These are phyloP conservation scores for Clangula hyemalis DNA, from an alignment of 2,797 vertebrate species.

Conservation along the genomic window DNA sequence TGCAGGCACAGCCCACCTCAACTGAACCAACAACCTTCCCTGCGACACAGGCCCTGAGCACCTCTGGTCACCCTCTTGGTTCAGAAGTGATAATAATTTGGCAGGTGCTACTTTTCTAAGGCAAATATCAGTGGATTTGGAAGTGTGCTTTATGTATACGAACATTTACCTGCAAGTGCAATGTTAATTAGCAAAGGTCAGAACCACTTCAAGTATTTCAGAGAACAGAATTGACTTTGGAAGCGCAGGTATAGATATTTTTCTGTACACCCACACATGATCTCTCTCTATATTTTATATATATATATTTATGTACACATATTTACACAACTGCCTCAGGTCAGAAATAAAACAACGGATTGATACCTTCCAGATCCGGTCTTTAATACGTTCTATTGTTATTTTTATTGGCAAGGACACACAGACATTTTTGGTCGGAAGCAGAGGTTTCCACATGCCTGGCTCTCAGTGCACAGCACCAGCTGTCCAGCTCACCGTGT, in stretches of 20 bases:
- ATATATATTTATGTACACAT: neutral
- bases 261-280: neutral
- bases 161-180: neutral
- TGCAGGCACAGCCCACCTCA: neutral
- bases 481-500: too few species aligned
- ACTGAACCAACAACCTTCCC: neutral
- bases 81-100: neutral
- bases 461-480: neutral
- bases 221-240: neutral
- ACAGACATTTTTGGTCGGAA: neutral
- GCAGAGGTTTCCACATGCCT: neutral
- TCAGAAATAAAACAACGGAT: neutral
- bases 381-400: neutral
- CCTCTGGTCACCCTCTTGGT: neutral
- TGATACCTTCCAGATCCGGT: neutral
- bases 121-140: neutral
- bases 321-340: neutral
- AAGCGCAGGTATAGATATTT: neutral
- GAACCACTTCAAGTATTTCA: neutral
- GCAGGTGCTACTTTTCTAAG: neutral
- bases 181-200: neutral
- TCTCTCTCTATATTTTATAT: neutral
- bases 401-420: neutral
- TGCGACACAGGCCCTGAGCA: neutral
- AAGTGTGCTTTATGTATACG: neutral